phyloP scores from a whole-genome alignment of 2,888 invertebrate species.

The Trachelus tabidus region DNA sequence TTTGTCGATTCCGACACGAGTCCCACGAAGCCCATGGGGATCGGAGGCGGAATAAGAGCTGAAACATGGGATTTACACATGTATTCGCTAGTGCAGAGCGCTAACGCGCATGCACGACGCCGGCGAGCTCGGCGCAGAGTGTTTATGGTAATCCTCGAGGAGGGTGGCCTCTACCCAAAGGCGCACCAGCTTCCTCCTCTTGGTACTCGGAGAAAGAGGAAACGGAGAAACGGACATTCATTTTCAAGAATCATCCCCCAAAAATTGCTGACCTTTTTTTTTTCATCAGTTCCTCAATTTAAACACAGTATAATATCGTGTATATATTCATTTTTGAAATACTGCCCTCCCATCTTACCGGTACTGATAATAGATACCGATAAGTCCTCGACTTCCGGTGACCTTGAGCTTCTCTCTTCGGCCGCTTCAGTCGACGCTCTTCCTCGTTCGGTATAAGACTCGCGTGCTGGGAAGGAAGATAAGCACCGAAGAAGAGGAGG shows the following conservation, averaged over 20 bases:
- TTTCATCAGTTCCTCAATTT: too few relatives aligned
- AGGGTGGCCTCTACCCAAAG: constrained; percentile 42
- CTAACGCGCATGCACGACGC: constrained; percentile 35
- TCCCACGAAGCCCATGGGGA: constrained; percentile 13
- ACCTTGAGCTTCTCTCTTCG: constrained; percentile 11
- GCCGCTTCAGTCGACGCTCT: neutral
- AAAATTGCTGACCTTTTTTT: neutral
- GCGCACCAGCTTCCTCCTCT: neutral
- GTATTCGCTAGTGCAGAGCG: constrained; percentile 45
- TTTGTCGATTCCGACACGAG: constrained; percentile 41
- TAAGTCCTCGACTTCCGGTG: constrained; percentile 30
- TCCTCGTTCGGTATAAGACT: neutral
- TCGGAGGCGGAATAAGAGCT: constrained; percentile 47
- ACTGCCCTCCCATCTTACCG: neutral
- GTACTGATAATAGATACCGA: constrained; percentile 12
- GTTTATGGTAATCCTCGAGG: constrained; percentile 54
- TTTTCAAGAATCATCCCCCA: neutral
- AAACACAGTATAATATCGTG: neutral
- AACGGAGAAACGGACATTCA: neutral
- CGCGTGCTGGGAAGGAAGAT: neutral
- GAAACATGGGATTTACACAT: constrained; percentile 57
- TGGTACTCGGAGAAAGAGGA: neutral
- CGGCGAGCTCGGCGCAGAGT: constrained; percentile 38
- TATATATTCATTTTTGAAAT: constrained; percentile 29
- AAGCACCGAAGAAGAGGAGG: neutral